Evolutionary conservation across 2,797 vertebrate genomes (phyloP), one percentile per base, ranked within the genome.

Genomic region (Alca torda): DNA sequence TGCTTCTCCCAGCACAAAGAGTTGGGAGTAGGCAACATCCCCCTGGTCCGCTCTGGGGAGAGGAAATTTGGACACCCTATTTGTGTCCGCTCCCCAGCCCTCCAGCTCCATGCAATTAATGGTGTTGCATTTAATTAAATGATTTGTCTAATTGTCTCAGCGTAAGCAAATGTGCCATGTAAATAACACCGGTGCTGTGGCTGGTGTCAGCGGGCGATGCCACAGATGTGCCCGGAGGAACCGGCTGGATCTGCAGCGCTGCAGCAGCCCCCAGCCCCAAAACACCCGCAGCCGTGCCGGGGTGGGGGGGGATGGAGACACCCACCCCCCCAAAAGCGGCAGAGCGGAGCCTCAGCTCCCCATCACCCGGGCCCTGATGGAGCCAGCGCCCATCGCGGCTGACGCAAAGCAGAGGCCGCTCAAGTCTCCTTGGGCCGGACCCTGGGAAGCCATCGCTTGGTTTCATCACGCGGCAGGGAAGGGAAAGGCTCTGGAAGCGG

Each of bases 261-360:
- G 17, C 35, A 17, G 48, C 8, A 6, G 18, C 14, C 30, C 59
- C 53, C 37, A 4, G 9, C 68, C 77, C 70, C 75, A 30, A 56
- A 93, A 83, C 3, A 7, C 54, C 48, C 0, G 0, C 1, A 11
- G 76, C 37, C 0, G 0, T 1, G 10, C 43, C 2, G 1, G 46
- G 37, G 25, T 13, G 33, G 7, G 26, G 17, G 17, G 18, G 16
- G 15, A 20, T 3, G 45, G 57, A 39, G 39, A 63, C 59, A 56
- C 30, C 8, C 17, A 18, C 30, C 6, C 59, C n/a, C 65, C 28
- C 19, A 8, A 35, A 31, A 65, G 6, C 3, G 0, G 9, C 12
- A 10, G 10, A n/a, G 3, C 0, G 10, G 61, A 1, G 16, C 33
- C 35, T 60, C 1, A 7, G 56, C 5, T 74, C 8, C 24, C 51